Percentiles rank a stretch among this genome's conserved stretches.
Conservation (phyloP, 1,140 invertebrate species). For the Orchesella cincta region DNA sequence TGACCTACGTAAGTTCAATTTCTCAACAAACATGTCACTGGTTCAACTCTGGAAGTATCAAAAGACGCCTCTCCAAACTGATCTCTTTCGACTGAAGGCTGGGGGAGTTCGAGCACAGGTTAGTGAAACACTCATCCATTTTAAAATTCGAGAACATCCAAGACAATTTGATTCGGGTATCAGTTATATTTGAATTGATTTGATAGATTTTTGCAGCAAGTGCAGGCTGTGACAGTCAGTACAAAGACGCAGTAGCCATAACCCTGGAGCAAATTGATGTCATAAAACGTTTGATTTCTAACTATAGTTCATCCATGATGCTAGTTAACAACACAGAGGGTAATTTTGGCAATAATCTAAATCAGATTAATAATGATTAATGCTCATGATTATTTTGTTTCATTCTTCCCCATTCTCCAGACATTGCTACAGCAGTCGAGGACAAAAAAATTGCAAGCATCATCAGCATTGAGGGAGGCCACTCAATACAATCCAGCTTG, state of each 20-base stretch:
- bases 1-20: conserved; percentile 44
- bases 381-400: not conserved
- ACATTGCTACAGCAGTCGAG: conserved; percentile 55
- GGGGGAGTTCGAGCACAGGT: conserved; percentile 78
- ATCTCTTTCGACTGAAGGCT: conserved; percentile 59
- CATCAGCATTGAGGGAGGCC: conserved; percentile 60
- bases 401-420: conserved; percentile 50
- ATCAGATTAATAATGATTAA: conserved; percentile 5
- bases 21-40: conserved; percentile 41
- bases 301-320: conserved; percentile 66
- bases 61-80: conserved; percentile 44
- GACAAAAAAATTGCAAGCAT: conserved; percentile 58
- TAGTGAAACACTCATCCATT: too few species aligned
- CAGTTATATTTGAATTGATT: not conserved
- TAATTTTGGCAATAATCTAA: conserved; percentile 18
- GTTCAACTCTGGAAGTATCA: conserved; percentile 28
- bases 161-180: not conserved
- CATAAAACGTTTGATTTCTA: conserved; percentile 69
- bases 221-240: conserved; percentile 46
- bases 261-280: conserved; percentile 53
- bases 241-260: conserved; percentile 51
- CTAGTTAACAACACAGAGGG: conserved; percentile 70
- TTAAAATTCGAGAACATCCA: not conserved
- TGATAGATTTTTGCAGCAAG: conserved; percentile 50
- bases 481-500: conserved; percentile 59